Conservation (phyloP, 2,888 invertebrate species). For the Muschampia plurimacula region DNA sequence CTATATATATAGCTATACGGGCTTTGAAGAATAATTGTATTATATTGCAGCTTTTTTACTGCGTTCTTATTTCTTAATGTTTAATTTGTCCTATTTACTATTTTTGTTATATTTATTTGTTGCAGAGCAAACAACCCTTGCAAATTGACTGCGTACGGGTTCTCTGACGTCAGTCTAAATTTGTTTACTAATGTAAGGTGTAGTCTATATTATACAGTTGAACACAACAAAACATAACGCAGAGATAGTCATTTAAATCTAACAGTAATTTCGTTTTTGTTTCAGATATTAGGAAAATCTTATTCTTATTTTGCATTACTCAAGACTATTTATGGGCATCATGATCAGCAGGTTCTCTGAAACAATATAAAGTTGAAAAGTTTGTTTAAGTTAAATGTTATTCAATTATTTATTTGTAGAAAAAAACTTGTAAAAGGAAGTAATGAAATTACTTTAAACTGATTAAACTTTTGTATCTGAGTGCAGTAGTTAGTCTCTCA, state of each 20-base stretch:
- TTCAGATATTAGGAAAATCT: conserved; percentile 58
- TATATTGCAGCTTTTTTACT: no score
- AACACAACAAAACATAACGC: background rate
- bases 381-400: no score
- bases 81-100: no score
- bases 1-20: no score
- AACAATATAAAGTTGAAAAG: background rate
- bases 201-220: background rate
- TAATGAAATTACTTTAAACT: background rate
- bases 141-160: conserved; percentile 61
- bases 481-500: conserved; percentile 10
- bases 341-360: conserved; percentile 48
- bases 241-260: background rate
- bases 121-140: conserved; percentile 63
- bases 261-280: conserved; percentile 36
- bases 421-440: no score
- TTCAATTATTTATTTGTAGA: no score
- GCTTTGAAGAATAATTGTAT: no score
- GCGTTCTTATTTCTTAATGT: no score
- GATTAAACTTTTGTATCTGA: background rate
- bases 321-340: background rate
- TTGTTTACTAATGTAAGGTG: conserved; percentile 59
- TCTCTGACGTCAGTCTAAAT: conserved; percentile 57
- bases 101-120: conserved; percentile 29
- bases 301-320: conserved; percentile 4